phyloP scores from a whole-genome alignment of 2,113 vertebrate species.

The Campylorhamphus procurvoides region DNA sequence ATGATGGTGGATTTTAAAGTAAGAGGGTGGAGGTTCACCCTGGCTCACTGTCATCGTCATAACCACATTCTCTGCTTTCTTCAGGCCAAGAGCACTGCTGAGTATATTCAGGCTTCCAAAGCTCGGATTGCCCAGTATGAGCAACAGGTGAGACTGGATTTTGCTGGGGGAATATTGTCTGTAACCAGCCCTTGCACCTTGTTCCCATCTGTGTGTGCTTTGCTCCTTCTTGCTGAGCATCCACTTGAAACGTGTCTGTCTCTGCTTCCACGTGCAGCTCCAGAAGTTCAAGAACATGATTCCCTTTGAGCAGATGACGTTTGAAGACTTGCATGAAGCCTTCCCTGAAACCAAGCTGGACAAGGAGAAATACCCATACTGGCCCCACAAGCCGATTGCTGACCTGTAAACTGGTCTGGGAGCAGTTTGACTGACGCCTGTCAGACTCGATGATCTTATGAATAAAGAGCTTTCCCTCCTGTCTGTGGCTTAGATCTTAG shows the following conservation, averaged over 20 bases:
- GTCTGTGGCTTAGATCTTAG: not conserved
- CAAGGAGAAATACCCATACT: conserved; percentile 88
- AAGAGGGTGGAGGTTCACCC: accelerated
- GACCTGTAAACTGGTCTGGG: conserved; percentile 79
- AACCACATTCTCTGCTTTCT: not conserved
- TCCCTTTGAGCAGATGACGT: conserved; percentile 95
- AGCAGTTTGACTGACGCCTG: not conserved
- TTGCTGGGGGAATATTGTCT: not conserved
- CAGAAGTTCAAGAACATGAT: conserved; percentile 87
- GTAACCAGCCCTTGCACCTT: not conserved
- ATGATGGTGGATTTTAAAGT: not conserved
- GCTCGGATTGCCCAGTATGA: conserved; percentile 80
- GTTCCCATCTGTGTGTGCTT: not conserved
- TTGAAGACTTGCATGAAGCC: conserved; percentile 81
- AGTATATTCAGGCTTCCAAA: conserved; percentile 84
- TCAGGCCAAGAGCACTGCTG: conserved; percentile 77
- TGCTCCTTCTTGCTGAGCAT: not conserved
- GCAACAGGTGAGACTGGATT: conserved; percentile 75
- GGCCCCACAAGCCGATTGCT: conserved; percentile 89
- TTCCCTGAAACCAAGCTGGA: conserved; percentile 92
- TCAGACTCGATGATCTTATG: not conserved
- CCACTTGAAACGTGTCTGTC: not conserved
- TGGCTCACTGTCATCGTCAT: not conserved
- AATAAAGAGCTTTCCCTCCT: conserved; percentile 58
- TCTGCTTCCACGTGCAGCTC: conserved; percentile 73